Evolutionary conservation across 2,797 vertebrate genomes (phyloP).

Genomic region (Coregonus suidteri): DNA sequence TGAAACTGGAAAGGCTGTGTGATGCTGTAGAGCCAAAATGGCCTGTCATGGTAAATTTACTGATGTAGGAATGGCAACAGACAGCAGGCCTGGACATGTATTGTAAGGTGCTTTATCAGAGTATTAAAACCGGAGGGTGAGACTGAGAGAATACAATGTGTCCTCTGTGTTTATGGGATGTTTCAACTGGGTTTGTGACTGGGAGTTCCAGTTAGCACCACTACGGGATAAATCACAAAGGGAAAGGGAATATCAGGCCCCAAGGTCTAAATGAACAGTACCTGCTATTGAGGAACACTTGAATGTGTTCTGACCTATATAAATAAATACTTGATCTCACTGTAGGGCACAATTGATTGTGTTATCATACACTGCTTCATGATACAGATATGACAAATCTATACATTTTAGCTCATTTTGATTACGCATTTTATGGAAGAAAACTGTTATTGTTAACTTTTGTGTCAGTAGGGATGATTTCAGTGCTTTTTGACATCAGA

Average conservation of each 20-base stretch:
- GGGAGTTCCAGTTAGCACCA: not conserved
- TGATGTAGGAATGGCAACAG: not conserved
- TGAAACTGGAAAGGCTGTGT: not conserved
- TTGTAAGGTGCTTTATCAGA: conserved; percentile 22
- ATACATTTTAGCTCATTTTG: not conserved
- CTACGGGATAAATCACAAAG: not conserved
- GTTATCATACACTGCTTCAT: conserved; percentile 5
- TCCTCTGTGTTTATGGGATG: not conserved
- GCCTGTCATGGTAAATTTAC: not conserved
- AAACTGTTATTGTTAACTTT: not conserved
- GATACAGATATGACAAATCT: not conserved
- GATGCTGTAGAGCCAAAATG: conserved; percentile 3
- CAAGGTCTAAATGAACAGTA: not conserved
- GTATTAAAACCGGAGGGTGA: conserved; percentile 24
- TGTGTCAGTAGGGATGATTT: not conserved
- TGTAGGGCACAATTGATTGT: conserved; percentile 41
- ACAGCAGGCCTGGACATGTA: conserved; percentile 11
- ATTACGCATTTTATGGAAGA: not conserved
- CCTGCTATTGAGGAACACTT: conserved; percentile 29
- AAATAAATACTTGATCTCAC: conserved; percentile 44
- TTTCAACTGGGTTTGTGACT: not conserved
- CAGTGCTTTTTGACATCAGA: not conserved
- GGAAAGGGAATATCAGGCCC: not conserved
- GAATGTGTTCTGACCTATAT: conserved; percentile 45
- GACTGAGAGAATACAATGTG: conserved; percentile 13